Evolutionary conservation across 2,888 invertebrate genomes (phyloP).

Genomic region (Lepeophtheirus nordmannii): DNA sequence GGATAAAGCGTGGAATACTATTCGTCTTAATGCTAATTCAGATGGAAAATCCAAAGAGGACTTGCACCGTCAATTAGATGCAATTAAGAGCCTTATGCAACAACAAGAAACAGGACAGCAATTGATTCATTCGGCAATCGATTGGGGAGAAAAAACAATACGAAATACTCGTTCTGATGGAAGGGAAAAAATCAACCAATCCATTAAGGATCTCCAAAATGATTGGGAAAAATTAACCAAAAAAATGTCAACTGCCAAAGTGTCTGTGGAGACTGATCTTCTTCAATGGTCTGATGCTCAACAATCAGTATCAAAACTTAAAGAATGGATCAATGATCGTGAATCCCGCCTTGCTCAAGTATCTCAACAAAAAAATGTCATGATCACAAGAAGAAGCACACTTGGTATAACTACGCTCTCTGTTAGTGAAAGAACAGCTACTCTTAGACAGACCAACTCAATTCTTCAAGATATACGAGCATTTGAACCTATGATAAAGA

Average conservation of each 20-base stretch:
- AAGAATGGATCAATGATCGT: slow-evolving; percentile 84
- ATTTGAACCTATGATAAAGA: slow-evolving; percentile 92
- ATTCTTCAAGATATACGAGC: slow-evolving; percentile 91
- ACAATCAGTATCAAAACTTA: slow-evolving; percentile 74
- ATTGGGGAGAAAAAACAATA: slow-evolving; percentile 74
- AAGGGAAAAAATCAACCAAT: slow-evolving; percentile 64
- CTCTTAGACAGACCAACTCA: slow-evolving; percentile 73
- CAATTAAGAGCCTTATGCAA: slow-evolving; percentile 53
- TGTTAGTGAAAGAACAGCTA: slow-evolving; percentile 71
- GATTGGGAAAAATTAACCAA: slow-evolving; percentile 83
- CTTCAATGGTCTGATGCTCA: slow-evolving; percentile 93
- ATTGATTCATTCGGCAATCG: slow-evolving; percentile 67
- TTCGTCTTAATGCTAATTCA: slow-evolving; percentile 41
- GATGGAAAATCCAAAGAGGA: slow-evolving; percentile 45
- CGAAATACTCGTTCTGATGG: slow-evolving; percentile 77
- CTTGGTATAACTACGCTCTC: slow-evolving; percentile 38
- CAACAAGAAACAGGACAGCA: slow-evolving; percentile 74
- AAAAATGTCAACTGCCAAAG: slow-evolving; percentile 79
- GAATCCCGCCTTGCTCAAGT: slow-evolving; percentile 82
- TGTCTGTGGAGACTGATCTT: slow-evolving; percentile 70
- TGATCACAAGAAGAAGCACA: slow-evolving; percentile 19
- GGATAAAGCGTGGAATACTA: slow-evolving; percentile 63
- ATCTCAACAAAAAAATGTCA: slow-evolving; percentile 51
- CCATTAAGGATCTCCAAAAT: slow-evolving; percentile 71
- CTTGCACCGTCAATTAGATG: slow-evolving; percentile 58